Base-by-base conservation (phyloP, 2,113 vertebrate genomes). In the Circaetus gallicus region DNA sequence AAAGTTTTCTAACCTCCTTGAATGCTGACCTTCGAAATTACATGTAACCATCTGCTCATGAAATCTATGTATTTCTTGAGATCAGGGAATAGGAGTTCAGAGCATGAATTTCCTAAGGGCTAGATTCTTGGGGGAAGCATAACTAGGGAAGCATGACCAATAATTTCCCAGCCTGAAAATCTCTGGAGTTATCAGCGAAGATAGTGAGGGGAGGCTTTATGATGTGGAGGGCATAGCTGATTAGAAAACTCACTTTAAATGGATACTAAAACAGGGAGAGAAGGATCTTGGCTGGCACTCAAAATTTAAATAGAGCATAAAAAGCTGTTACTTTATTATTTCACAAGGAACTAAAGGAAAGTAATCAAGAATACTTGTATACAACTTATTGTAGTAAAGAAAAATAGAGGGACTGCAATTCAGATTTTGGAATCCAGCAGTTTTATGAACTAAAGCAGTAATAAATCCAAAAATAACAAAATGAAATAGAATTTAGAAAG, bases 281-380 rank as follows among this genome's bases (percentile, higher is more conserved):
- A 89, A 21, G 7, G 66, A 76, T 86, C 74, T 96, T 96, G 96
- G 96, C 94, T 95, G n/a, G 87, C 76, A 90, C 91, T 97, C 96
- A 97, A 92, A 74, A 94, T 91, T 96, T 95, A 97, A 97, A 96
- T 95, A 95, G 95, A 94, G 95, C 94, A 96, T 96, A 95, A 97
- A 97, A 96, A 95, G 89, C 89, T 87, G 67, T 66, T 94, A 82
- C 93, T 97, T 97, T 94, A 96, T 97, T 96, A 93, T 97, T 97
- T 97, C 91, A 87, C 4, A 6, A 94, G 74, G 86, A 97, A 83
- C 84, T 81, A 90, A 97, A 93, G n/a, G 70, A 94, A 94, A 97
- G 73, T 95, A 97, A 97, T 96, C 93, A 96, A 97, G 84, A 96
- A 90, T 89, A 92, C 90, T 93, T 96, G 94, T 90, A 69, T 77